Conservation (phyloP, 2,113 vertebrate genomes). For the Pluvialis apricaria region DNA sequence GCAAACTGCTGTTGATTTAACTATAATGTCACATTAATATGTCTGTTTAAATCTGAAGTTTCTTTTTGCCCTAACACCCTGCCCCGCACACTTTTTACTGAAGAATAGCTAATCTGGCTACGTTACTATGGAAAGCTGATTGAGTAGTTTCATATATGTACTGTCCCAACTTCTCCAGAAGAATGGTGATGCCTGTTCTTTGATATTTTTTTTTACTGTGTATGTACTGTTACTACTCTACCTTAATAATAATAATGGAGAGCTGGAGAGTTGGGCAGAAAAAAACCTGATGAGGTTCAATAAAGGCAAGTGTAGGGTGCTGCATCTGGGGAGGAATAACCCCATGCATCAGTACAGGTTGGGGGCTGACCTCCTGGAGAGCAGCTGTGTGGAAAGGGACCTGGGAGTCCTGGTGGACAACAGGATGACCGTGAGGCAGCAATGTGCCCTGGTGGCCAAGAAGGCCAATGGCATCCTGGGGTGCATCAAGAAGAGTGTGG, state of each 20-base stretch:
- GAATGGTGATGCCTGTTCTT: neutral
- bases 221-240: neutral
- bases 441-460: too few relatives aligned
- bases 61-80: neutral
- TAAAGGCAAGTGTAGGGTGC: too few relatives aligned
- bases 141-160: neutral
- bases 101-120: neutral
- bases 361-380: too few relatives aligned
- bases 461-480: too few relatives aligned
- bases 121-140: neutral
- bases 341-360: too few relatives aligned
- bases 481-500: too few relatives aligned
- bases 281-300: too few relatives aligned
- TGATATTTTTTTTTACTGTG: neutral
- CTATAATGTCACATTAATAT: neutral
- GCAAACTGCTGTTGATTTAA: neutral
- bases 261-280: too few relatives aligned
- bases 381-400: too few relatives aligned
- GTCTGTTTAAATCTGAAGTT: neutral
- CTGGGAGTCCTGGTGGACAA: too few relatives aligned
- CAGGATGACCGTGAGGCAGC: too few relatives aligned
- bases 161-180: neutral
- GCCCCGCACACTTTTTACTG: rapidly evolving
- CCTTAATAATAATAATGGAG: neutral
- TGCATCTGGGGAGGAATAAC: too few relatives aligned